Conservation (phyloP, 2,797 vertebrate genomes). For the Rhodeus uyekii region DNA sequence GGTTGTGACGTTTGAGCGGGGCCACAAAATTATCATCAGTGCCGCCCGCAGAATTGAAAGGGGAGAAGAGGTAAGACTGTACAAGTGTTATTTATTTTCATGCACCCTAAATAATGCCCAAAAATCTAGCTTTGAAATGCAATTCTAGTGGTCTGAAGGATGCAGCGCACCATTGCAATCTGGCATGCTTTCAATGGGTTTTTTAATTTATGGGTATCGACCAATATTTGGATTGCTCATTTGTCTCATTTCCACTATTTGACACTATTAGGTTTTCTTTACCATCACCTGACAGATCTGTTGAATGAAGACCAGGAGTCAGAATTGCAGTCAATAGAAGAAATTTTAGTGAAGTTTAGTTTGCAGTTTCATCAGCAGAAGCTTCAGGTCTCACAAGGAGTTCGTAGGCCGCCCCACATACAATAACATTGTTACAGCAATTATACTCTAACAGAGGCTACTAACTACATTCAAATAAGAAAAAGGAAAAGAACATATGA, state of each 20-base stretch:
- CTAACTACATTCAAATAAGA: no score
- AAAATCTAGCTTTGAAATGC: neutral
- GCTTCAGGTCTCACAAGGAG: no score
- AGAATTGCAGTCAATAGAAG: no score
- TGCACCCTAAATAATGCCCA: neutral
- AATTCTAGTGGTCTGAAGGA: neutral
- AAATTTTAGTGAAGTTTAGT: no score
- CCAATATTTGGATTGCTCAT: neutral
- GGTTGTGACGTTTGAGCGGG: slow-evolving; percentile 96
- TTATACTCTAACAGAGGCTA: no score
- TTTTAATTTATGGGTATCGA: neutral
- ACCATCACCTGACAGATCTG: neutral
- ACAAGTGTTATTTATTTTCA: neutral
- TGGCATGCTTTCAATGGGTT: neutral
- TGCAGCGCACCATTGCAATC: neutral
- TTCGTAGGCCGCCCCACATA: no score
- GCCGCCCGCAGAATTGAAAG: slow-evolving; percentile 92
- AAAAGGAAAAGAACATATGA: no score
- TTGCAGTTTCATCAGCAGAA: no score
- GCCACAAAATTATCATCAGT: slow-evolving; percentile 98
- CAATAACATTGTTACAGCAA: no score
- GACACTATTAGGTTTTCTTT: neutral
- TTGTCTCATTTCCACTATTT: neutral
- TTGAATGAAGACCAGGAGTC: no score
- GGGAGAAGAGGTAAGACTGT: slow-evolving; percentile 88